Base-by-base conservation (phyloP, 2,888 invertebrate species). In the Elysia crispata region DNA sequence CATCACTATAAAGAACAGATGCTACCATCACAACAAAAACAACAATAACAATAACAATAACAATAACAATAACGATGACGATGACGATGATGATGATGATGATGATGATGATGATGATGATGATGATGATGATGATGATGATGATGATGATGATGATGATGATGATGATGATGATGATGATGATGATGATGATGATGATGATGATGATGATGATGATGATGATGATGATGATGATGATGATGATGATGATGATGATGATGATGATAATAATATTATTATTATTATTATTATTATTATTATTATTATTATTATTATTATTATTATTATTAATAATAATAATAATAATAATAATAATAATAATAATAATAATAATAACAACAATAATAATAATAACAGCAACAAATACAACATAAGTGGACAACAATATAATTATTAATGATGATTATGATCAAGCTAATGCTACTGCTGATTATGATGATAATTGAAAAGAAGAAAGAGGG, bases 151-250 rank as follows among this genome's bases (percentile, higher is more conserved):
- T 54, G n/a, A 49, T 60, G 73, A 69, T 80, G 76, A 49, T 76
- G 73, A n/a, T 54, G 31, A 49, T 80, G 69, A n/a, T 76, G 72
- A 30, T 60, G 64, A 8, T 80, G 76, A 49, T 76, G 73, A n/a
- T 54, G 31, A 49, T 80, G 69, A n/a, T 76, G 72, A n/a, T 60
- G 50, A 20, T 67, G 31, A 25, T 67, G 31, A 28, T 67, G 31
- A 67, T 67, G 67, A 41, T 72, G 23, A 33, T 41, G 23, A 72
- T 72, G 50, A 18, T 15, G 72, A 18, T 72, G 28, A 33, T 49
- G 50, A 41, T 33, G 28, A 49, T 18, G 50, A 72, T 49, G 28
- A n/a, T 49, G 50, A 41, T 72, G 28, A 72, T 72, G 50, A 41
- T 72, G 28, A 49, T 13, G 50, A 72, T 72, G 28, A 41, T 72